Evolutionary conservation across 53 echinoderm and acorn worm species (phyloP), one percentile per base, ranked within the genome.

Genomic region (Antedon mediterranea): DNA sequence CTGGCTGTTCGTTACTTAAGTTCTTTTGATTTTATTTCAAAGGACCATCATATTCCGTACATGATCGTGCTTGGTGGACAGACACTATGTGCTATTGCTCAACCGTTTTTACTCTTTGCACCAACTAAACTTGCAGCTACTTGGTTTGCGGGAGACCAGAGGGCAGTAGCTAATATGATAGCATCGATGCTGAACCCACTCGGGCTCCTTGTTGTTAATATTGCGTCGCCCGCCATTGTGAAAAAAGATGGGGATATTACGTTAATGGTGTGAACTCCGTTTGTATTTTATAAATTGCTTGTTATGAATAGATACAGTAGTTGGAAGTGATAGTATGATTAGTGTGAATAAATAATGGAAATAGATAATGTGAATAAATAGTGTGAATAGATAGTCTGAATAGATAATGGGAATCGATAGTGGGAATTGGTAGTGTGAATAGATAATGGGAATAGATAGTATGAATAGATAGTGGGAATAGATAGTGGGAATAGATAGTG

Each of bases 101-200:
- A 98, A 32, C 92, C 98, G 0, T 98, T 93, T 72, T 78, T 92
- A 32, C 88, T 98, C 71, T 97, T 98, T 75, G 80, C 92, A 32
- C 92, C 98, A 0, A 98, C 98, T 75, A 98, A 97, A 80, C 78
- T 98, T 32, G 98, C 98, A 4, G 98, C 92, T 8, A 31, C 78
- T n/a, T 98, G 98, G 98, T 98, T 92, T 43, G 89, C 90, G 0
- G 98, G 92, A 13, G 87, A 85, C 43, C 98, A 98, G 43, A 71
- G 98, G 37, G 91, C 98, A 71, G 75, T 85, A 1, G 98, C 98
- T 26, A 98, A 98, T 78, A 98, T 90, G 0, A 74, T 98, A 11
- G 98, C 90, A 0, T 86, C 98, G 2, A 84, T 88, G 0, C 88
- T 92, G 33, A 98, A 98, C 76, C 98, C 98, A 13, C 79, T 92